Evolutionary conservation across 2,113 vertebrate species (phyloP), one percentile per base, ranked within the genome.

Genomic region (Osmerus mordax): DNA sequence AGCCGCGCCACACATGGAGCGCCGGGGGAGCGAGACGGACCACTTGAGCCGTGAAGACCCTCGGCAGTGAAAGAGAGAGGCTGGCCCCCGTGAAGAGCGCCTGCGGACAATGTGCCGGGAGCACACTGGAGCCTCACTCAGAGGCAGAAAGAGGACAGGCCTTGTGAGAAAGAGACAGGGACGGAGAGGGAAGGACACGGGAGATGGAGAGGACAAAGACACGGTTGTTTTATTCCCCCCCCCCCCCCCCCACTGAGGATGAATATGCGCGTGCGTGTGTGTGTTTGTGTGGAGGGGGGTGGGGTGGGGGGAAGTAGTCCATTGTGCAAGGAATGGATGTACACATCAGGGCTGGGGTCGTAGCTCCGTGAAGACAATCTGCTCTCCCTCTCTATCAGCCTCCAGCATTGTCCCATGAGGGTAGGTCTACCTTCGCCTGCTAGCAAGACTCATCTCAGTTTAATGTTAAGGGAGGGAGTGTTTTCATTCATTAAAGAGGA

Each of bases 401-500:
- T 16, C 9, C 16, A 21, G 54, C 54, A 23, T 62, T 53, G 14
- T 36, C 2, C 25, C 54, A 59, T 28, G 59, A 23, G 6, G 28
- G 32, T 14, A 36, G 16, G 29, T 9, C 63, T 21, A 36, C 28
- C 64, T 51, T n/a, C 23, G 2, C 21, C 25, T 41, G 36, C 36
- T 41, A 41, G 36, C 21, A 64, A 41, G 32, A 41, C 64, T 21
- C 36, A 47, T 19, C 47, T 65, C 36, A 41, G 6, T 12, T 7
- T 14, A 29, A 63, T n/a, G n/a, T 63, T n/a, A 16, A 18, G 36
- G 77, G 65, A 60, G 68, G 11, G 54, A 76, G 74, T 78, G 83
- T 81, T 78, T 79, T 70, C 74, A 69, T 82, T 78, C 76, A 83
- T 87, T 77, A 79, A 63, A 72, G 54, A 28, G 70, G 72, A 82